Base-by-base conservation (phyloP, 1,140 invertebrate species). In the Procambarus virginalis region DNA sequence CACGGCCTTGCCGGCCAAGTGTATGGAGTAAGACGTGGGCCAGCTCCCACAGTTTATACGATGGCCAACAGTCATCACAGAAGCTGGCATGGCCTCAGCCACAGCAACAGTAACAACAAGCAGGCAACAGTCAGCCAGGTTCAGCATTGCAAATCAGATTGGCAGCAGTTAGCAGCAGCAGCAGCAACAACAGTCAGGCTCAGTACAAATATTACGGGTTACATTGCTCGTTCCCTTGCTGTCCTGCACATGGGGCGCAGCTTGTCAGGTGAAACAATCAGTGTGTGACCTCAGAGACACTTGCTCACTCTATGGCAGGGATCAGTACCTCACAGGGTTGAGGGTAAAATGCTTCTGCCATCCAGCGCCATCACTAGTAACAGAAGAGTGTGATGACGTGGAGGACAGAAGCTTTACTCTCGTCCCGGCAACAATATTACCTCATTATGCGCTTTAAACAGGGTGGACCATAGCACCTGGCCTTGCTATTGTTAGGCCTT, bases 201-300 rank as follows among this genome's bases (percentile, higher is more conserved):
- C 86, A 91, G 91, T 91, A 91, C 91, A 91, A 91, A 91, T 89
- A 91, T 81, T 91, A 91, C 91, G 91, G 91, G 91, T 91, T 85
- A 90, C 89, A 90, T 86, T 90, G 89, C 89, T 90, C 89, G 89
- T 90, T 90, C 89, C 89, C 75, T 90, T 90, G 89, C 80, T 90
- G 89, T 83, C 84, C 89, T 90, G 83, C 89, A 90, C 89, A 90
- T 90, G 83, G 89, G 84, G 89, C 89, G 86, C 91, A 89, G 82
- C 86, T 85, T 83, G 85, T 91, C 91, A 91, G 91, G 75, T 91
- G 77, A 88, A 88, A 88, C 86, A 91, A 88, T 87, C 82, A 89
- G 75, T 91, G 91, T 91, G 91, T 81, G 91, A 91, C 91, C 91
- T 88, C 91, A 89, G 86, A 91, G 85, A 87, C 86, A 85, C 86